phyloP scores from a whole-genome alignment of 1,140 invertebrate species.

The Pogonomyrmex barbatus region DNA sequence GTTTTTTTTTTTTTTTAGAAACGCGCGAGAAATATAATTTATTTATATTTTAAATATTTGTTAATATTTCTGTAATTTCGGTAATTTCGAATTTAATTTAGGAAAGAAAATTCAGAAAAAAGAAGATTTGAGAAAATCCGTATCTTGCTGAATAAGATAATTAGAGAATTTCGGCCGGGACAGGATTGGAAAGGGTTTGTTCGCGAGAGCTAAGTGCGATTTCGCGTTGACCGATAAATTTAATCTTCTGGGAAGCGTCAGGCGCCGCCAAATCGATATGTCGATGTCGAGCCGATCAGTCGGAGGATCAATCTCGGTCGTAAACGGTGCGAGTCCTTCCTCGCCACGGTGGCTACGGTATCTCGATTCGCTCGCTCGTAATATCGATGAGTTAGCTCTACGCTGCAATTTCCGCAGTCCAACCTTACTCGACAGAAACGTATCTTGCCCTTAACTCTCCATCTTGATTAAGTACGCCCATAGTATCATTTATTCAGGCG shows the following conservation, averaged over 20 bases:
- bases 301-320: constrained; percentile 30
- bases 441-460: constrained; percentile 22
- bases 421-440: constrained; percentile 12
- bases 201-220: constrained; percentile 52
- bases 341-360: constrained; percentile 25
- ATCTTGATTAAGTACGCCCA: constrained; percentile 9
- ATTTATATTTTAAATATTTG: not conserved
- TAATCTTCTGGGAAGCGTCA: constrained; percentile 33
- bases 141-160: constrained; percentile 1
- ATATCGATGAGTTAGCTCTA: constrained; percentile 52
- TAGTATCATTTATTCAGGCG: constrained; percentile 33
- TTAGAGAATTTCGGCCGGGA: constrained; percentile 34
- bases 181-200: not conserved
- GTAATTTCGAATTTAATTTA: not conserved
- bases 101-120: not conserved
- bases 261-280: constrained; percentile 41
- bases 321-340: constrained; percentile 14
- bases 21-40: not conserved
- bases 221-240: constrained; percentile 50
- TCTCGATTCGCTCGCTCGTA: constrained; percentile 41
- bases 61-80: not conserved
- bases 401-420: constrained; percentile 42
- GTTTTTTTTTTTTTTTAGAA: not conserved
- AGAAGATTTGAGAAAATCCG: not conserved
- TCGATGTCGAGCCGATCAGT: constrained; percentile 34